Evolutionary conservation across 2,113 vertebrate genomes (phyloP).

Genomic region (Esox niger): DNA sequence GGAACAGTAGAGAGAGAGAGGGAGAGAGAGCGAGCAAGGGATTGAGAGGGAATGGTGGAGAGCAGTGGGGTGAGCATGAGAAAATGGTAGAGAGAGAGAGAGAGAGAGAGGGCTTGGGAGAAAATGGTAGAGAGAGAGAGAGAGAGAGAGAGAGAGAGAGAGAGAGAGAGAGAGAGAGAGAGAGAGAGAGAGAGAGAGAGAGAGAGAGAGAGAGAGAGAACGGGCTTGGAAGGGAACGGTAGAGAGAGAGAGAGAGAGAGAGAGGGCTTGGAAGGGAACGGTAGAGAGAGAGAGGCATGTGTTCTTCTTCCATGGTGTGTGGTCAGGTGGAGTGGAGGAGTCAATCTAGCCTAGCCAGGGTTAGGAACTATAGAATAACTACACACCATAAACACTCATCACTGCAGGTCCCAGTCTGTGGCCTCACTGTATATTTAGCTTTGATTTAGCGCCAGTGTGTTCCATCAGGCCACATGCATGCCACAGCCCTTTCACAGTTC

Average conservation of each 20-base stretch:
- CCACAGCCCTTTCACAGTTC: conserved; percentile 30
- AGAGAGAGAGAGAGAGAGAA: background rate
- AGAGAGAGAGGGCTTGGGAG: too few relatives aligned
- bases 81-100: background rate
- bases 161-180: conserved; percentile 6
- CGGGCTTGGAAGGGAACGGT: background rate
- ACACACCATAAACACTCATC: conserved; percentile 63
- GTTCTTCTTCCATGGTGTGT: conserved; percentile 53
- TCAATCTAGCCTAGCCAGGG: conserved; percentile 39
- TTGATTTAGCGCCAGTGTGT: conserved; percentile 51
- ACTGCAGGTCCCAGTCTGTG: conserved; percentile 54
- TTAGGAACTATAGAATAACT: conserved; percentile 48
- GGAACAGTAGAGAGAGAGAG: background rate
- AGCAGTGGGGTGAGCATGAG: background rate
- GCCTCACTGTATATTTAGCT: conserved; percentile 53
- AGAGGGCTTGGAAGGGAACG: background rate
- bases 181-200: background rate
- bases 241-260: background rate
- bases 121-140: background rate
- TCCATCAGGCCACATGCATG: conserved; percentile 29
- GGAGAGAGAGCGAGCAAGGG: too few relatives aligned
- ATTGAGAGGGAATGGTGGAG: conserved; percentile 2
- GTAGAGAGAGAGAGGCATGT: conserved; percentile 2
- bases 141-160: too few relatives aligned
- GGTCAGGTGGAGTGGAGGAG: conserved; percentile 58